Evolutionary conservation across 2,888 invertebrate species (phyloP).

Genomic region (Rhopalosiphum nymphaeae): DNA sequence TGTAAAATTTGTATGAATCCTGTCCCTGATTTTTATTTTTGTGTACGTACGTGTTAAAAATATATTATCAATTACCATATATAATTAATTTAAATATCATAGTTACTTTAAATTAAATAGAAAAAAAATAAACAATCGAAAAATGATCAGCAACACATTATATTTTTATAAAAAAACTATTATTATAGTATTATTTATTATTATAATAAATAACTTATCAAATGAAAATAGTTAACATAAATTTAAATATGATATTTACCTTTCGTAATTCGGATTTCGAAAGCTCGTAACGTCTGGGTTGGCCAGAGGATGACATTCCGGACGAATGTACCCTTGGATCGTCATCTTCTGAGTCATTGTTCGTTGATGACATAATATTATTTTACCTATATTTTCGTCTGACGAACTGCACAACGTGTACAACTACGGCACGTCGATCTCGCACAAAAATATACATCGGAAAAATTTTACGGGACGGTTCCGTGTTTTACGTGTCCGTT

Average conservation of each 20-base stretch:
- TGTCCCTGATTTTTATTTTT: no score
- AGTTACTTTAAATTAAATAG: neutral
- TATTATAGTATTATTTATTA: no score
- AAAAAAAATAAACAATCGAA: neutral
- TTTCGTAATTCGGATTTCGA: slow-evolving; percentile 58
- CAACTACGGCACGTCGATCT: neutral
- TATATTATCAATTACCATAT: neutral
- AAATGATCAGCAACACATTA: neutral
- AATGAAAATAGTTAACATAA: neutral
- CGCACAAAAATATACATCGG: slow-evolving; percentile 25
- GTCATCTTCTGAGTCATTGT: slow-evolving; percentile 61
- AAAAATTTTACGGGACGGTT: neutral
- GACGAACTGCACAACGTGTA: no score
- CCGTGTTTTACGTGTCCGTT: neutral
- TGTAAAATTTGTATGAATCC: no score
- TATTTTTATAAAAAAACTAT: neutral
- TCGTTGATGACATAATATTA: slow-evolving; percentile 55
- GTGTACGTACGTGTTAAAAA: neutral
- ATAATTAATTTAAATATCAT: neutral
- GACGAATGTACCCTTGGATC: slow-evolving; percentile 61
- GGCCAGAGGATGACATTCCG: slow-evolving; percentile 45
- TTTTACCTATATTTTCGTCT: neutral
- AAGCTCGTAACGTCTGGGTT: slow-evolving; percentile 48
- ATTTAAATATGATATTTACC: neutral
- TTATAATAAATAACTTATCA: no score